Base-by-base conservation (phyloP, 2,888 invertebrate species). In the Sesia bembeciformis region DNA sequence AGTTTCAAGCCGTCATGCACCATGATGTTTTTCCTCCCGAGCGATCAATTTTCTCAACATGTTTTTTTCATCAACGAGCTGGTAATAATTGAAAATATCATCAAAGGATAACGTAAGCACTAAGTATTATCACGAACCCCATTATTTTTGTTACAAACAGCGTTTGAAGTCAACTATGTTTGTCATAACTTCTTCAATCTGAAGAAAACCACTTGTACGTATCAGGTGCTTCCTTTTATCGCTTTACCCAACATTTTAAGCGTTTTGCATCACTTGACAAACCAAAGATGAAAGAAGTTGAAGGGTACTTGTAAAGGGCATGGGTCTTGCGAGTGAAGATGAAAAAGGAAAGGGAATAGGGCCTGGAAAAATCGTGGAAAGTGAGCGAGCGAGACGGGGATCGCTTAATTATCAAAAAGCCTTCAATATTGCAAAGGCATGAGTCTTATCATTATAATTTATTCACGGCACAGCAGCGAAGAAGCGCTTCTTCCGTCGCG, bases 391-490 rank as follows among this genome's bases (percentile, higher is more conserved):
- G 64, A 43, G 55, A 61, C 65, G 65, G 69, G 65, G 61, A 57
- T 58, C 74, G 67, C 73, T 80, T 83, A 83, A 84, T 83, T 84
- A 86, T 85, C 83, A 83, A 80, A 83, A 82, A 83, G 82, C 79
- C 84, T 82, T 79, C 82, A 84, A 86, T 85, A 86, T 81, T 80
- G 79, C 81, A 78, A 78, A 78, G 81, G 76, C 78, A 77, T 70
- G 72, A 70, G 75, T 75, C 81, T 84, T 84, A 84, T 84, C 84
- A 77, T 84, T 82, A 85, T 87, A 84, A 87, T 85, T 88, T 86
- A 87, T 88, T 87, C 85, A 86, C 72, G 73, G 74, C 72, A 72
- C 68, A 78, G 73, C 76, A 72, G 72, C 72, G 68, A 67, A 67
- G 70, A 65, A 70, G 66, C 63, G 55, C 53, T 56, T 54, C 56